These are phyloP conservation scores for pig (Sus scrofa) DNA, from an alignment of 2,113 vertebrate species.

Conservation along the genomic window DNA sequence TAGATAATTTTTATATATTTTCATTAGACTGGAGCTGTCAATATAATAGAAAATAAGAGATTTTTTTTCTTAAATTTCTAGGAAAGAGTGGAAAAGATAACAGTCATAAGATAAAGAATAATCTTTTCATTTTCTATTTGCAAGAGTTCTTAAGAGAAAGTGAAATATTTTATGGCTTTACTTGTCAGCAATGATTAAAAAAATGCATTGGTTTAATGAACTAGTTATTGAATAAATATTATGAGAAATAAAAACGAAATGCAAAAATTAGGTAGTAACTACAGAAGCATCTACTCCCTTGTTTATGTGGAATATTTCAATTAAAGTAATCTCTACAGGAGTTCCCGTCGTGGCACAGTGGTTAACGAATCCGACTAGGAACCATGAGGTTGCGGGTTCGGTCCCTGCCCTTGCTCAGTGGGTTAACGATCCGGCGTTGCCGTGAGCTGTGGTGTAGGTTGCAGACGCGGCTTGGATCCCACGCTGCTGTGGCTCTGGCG, in stretches of 20 bases:
- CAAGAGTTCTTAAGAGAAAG: background rate
- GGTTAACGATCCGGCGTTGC: no score
- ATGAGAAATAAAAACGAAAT: background rate
- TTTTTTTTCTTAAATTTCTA: background rate
- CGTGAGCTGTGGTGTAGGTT: no score
- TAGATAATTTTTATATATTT: background rate
- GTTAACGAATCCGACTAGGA: no score
- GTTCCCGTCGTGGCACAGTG: no score
- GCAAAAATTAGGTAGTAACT: background rate
- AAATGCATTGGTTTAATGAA: background rate
- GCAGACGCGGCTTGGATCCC: no score
- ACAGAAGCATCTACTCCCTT: background rate
- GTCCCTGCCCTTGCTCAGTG: no score
- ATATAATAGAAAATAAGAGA: background rate
- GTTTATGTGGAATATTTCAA: background rate
- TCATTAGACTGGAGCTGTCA: background rate
- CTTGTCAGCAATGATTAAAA: constrained; percentile 61
- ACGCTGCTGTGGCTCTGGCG: no score
- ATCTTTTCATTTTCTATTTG: constrained; percentile 18
- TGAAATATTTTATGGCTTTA: background rate
- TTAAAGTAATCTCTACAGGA: background rate
- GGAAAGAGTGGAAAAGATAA: background rate
- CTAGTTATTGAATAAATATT: background rate
- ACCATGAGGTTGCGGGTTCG: no score
- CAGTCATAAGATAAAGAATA: background rate